phyloP scores from a whole-genome alignment of 2,888 invertebrate genomes.

The Eutolmus rufibarbis region DNA sequence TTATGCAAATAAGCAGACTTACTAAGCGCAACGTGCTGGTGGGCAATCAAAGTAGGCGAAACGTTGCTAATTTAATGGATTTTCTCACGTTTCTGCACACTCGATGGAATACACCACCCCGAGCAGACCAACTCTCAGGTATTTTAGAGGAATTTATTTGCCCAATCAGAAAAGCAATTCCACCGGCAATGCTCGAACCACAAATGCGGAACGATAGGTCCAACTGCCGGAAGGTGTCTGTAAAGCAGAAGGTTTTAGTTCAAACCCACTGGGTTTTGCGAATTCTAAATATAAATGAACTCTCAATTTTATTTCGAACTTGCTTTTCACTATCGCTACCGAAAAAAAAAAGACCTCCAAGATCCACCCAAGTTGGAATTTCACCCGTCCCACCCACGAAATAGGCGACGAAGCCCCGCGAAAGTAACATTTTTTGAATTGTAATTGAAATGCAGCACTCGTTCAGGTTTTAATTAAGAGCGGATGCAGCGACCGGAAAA shows the following conservation, averaged over 20 bases:
- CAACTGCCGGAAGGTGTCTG: neutral
- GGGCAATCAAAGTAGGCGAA: neutral
- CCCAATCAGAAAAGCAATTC: neutral
- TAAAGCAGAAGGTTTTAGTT: neutral
- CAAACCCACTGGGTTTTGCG: neutral
- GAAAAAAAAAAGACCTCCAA: neutral
- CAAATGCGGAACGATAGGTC: neutral
- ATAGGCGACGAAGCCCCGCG: neutral
- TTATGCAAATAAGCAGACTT: neutral
- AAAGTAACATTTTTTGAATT: neutral
- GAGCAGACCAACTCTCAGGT: neutral
- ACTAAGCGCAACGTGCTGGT: neutral
- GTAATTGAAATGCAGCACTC: neutral
- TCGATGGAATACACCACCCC: neutral
- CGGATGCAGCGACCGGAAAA: conserved; percentile 19
- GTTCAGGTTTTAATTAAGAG: neutral
- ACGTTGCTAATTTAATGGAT: neutral
- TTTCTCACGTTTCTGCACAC: neutral
- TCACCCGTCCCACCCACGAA: neutral
- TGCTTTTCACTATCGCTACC: neutral
- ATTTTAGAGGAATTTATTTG: neutral
- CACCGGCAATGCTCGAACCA: neutral
- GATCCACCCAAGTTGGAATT: neutral
- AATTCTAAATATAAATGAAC: neutral
- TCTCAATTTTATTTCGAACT: neutral